Conservation (phyloP, 1,140 invertebrate species). For the Trichonephila clavata region DNA sequence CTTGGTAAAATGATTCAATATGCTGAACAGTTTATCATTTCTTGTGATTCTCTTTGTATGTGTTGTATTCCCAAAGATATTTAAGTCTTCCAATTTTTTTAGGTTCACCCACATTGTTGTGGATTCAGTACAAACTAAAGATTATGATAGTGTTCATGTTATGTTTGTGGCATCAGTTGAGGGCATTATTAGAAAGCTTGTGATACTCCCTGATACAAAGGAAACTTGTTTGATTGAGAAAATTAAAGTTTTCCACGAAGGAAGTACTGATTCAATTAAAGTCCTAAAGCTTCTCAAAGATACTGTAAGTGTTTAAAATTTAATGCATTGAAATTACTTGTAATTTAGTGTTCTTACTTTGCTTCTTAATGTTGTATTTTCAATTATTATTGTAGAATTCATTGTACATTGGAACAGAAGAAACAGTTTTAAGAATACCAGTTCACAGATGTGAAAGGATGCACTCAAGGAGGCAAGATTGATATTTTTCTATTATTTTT, state of each 20-base stretch:
- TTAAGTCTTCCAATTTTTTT: neutral
- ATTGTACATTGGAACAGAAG: constrained; percentile 90
- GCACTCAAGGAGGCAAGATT: constrained; percentile 82
- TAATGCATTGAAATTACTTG: neutral
- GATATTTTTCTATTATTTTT: neutral
- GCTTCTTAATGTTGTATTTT: constrained; percentile 25
- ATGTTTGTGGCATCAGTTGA: constrained; percentile 89
- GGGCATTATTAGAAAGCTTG: constrained; percentile 90
- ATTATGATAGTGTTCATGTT: constrained; percentile 84
- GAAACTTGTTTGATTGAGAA: constrained; percentile 92
- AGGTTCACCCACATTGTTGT: constrained; percentile 82
- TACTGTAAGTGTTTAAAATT: constrained; percentile 83
- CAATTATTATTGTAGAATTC: constrained; percentile 84
- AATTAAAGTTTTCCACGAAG: constrained; percentile 86
- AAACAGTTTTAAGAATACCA: constrained; percentile 87
- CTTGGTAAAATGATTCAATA: too few relatives aligned
- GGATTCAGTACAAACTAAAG: constrained; percentile 80
- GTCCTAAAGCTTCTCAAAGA: constrained; percentile 90
- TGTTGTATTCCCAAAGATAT: neutral
- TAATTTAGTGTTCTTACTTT: constrained; percentile 2
- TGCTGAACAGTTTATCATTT: too few relatives aligned
- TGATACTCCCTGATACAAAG: constrained; percentile 85
- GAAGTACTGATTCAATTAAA: constrained; percentile 83
- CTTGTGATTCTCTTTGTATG: neutral
- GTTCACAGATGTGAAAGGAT: constrained; percentile 90